Evolutionary conservation across 2,888 invertebrate species (phyloP), one percentile per base, ranked within the genome.

Genomic region (Troides oblongomaculatus): DNA sequence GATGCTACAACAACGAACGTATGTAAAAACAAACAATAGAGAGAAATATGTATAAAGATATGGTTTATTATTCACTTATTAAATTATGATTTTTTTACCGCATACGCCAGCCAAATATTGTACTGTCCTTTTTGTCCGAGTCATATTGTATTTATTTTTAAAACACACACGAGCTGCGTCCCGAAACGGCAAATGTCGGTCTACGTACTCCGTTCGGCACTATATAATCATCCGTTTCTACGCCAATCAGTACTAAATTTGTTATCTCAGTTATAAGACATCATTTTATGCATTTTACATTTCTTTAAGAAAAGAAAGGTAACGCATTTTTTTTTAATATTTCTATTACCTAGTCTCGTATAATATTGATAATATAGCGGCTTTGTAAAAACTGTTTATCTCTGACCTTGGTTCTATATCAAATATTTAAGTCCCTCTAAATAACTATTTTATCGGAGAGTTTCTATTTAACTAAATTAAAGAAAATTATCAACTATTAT

Each of bases 101-200:
- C 92, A 89, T 73, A 89, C 77, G 71, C 89, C 91, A 71, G 92
- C 91, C 72, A 89, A 84, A 85, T 91, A 92, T 79, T 93, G 92
- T 66, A 91, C 82, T 79, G 78, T 86, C 74, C 89, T 84, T 61
- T 79, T 85, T 36, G 78, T 73, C 58, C 74, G 75, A 39, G 74
- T 73, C 81, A 84, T 83, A 70, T 69, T 62, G 21, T 30, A n/a
- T 61, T 61, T 21, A 61, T 36, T 5, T 39, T 39, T 25, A n/a
- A 61, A 60, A 60, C 25, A 25, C 46, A 12, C 46, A 46, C 46
- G 46, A 46, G 46, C 46, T 46, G 46, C 14, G 46, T 10, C 46
- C 46, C 4, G 12, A 46, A 14, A 14, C 46, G 46, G 30, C 60
- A 60, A 62, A n/a, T 46, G 23, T 21, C 62, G 43, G 12, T 62